Evolutionary conservation across 2,888 invertebrate genomes (phyloP), one percentile per base, ranked within the genome.

Genomic region (Ochropleura leucogaster): DNA sequence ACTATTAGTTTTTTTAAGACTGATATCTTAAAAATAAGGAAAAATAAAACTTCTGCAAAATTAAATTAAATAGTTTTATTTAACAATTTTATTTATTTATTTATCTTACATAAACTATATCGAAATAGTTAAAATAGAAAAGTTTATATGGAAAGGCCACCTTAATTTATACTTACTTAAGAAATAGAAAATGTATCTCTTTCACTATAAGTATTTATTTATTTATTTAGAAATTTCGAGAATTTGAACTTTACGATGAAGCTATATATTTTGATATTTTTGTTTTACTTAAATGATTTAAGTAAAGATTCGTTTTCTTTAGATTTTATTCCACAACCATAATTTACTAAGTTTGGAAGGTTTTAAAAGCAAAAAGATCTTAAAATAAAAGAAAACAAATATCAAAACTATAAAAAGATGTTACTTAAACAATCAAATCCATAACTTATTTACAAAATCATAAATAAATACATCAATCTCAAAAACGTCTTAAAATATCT

Each of bases 111-210:
- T 94, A 95, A 93, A 95, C 93, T 94, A 95, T 94, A 94, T 94
- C 90, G 94, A 93, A 93, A 94, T 91, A 92, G 91, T 93, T 94
- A 90, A 93, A 94, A 94, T 95, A 94, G 93, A 95, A 95, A 90
- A 95, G 89, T 93, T 94, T 93, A 92, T 92, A 93, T 95, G 95
- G 96, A 96, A 96, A 96, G 96, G 96, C 96, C 95, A 95, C 95
- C 94, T 94, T 94, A 92, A 89, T 80, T 86, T 66, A 89, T 82
- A 82, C 86, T 88, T 89, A 88, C 72, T 83, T 87, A 83, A 86
- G 87, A 82, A 86, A 85, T 87, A 90, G 78, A 86, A 79, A 85
- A 85, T 74, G 68, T 80, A 74, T 84, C 68, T 85, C 78, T 72
- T 79, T 74, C 42, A 75, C 40, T 78, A 60, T 59, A 79, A 63